Evolutionary conservation across 2,113 vertebrate genomes (phyloP).

Genomic region (Chamaea fasciata): DNA sequence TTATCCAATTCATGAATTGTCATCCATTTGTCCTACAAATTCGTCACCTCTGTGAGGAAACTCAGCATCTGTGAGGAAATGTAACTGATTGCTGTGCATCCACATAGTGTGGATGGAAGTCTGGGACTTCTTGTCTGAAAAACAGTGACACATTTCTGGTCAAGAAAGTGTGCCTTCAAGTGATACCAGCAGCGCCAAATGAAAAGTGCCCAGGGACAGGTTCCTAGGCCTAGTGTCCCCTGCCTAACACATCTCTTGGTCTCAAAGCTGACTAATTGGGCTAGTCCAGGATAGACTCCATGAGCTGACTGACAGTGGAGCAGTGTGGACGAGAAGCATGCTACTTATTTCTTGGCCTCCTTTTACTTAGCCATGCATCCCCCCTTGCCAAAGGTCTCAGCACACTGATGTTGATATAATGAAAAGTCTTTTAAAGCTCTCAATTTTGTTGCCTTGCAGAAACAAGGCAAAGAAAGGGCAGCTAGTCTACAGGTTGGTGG

Average conservation of each 20-base stretch:
- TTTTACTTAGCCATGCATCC: background rate
- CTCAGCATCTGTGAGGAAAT: background rate
- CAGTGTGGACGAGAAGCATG: accelerated
- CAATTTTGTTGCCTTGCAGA: background rate
- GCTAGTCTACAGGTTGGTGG: background rate
- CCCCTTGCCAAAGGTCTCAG: background rate
- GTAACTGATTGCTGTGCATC: background rate
- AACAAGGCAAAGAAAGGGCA: background rate
- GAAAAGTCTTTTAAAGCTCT: background rate
- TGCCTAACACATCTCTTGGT: background rate
- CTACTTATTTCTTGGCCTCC: background rate
- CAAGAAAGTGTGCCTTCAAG: background rate
- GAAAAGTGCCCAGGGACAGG: background rate
- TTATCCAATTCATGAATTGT: background rate
- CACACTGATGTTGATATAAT: background rate
- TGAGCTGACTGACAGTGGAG: accelerated
- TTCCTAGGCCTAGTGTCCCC: background rate
- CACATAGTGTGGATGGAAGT: background rate
- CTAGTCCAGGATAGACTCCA: background rate
- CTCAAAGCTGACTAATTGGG: background rate
- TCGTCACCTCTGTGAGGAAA: background rate
- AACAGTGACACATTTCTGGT: background rate
- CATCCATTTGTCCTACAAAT: accelerated
- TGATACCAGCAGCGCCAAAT: background rate
- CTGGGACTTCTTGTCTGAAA: background rate